Percentiles rank a stretch among this genome's conserved stretches.
Evolutionary conservation across 2,888 invertebrate genomes (phyloP).

Genomic region (Disparrhopalites patrizii): DNA sequence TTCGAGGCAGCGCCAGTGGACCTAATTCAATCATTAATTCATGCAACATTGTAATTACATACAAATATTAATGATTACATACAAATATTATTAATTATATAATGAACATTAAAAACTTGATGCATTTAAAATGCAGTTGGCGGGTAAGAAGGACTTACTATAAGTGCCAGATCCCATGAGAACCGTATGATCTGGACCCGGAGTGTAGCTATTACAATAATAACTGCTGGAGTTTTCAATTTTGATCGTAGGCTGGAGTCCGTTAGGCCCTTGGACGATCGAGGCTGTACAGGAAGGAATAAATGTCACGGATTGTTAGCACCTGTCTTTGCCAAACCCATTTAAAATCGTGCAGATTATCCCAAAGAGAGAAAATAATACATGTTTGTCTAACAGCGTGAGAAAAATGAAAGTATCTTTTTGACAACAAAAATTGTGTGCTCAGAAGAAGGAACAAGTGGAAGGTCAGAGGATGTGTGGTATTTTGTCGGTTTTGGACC

Average conservation of each 20-base stretch:
- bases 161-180: conserved; percentile 74
- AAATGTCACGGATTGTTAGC: too few species aligned
- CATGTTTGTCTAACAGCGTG: too few species aligned
- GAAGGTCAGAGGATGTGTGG: too few species aligned
- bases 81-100: neutral
- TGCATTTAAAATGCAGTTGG: conserved; percentile 6
- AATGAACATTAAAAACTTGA: neutral
- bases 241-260: conserved; percentile 67
- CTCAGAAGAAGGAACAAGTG: too few species aligned
- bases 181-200: conserved; percentile 58
- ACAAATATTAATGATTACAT: neutral
- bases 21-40: conserved; percentile 48
- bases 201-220: conserved; percentile 75
- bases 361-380: too few species aligned
- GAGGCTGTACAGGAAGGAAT: conserved; percentile 80
- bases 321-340: too few species aligned
- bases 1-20: conserved; percentile 53
- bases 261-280: conserved; percentile 82
- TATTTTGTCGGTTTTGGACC: too few species aligned
- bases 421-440: too few species aligned
- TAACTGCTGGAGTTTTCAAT: conserved; percentile 67
- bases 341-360: too few species aligned
- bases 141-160: too few species aligned
- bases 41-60: neutral
- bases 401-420: too few species aligned